Percentiles rank a stretch among this genome's conserved stretches.
Conservation (phyloP, 1,140 invertebrate genomes). For the Physella acuta region DNA sequence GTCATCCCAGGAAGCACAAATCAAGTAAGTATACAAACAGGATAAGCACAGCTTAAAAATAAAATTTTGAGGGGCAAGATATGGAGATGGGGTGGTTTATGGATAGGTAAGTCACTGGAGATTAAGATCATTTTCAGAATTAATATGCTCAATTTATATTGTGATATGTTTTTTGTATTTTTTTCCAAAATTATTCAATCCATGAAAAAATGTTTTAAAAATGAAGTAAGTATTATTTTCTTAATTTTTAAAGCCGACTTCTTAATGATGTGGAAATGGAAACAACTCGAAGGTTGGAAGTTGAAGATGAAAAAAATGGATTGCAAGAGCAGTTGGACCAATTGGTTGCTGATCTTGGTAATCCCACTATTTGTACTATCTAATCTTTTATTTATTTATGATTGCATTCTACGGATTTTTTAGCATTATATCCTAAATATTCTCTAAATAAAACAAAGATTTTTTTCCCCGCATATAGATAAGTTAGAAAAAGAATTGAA, state of each 20-base stretch:
- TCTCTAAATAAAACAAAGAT: too few relatives aligned
- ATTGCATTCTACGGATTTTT: too few relatives aligned
- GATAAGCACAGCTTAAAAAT: too few relatives aligned
- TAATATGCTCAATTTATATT: too few relatives aligned
- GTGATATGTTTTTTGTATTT: too few relatives aligned
- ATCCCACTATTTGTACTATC: too few relatives aligned
- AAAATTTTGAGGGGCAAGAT: not conserved
- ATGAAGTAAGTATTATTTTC: not conserved
- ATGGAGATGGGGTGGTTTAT: not conserved
- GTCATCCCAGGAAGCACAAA: slow-evolving; percentile 42
- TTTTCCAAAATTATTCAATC: too few relatives aligned
- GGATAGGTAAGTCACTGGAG: not conserved
- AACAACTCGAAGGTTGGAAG: slow-evolving; percentile 36
- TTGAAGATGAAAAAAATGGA: slow-evolving; percentile 45
- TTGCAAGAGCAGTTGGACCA: slow-evolving; percentile 42
- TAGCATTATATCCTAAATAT: too few relatives aligned
- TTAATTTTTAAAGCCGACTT: slow-evolving; percentile 35
- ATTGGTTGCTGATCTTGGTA: slow-evolving; percentile 42
- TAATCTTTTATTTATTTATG: too few relatives aligned
- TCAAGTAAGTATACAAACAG: slow-evolving; percentile 35
- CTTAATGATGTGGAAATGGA: slow-evolving; percentile 38
- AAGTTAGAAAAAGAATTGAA: not conserved
- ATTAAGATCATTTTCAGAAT: too few relatives aligned
- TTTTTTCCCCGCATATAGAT: too few relatives aligned
- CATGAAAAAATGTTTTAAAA: too few relatives aligned